A percentile compares a stretch with the other conserved stretches of the same genome.
Evolutionary conservation across 2,888 invertebrate genomes (phyloP).

Genomic region (Gryllus longicercus): DNA sequence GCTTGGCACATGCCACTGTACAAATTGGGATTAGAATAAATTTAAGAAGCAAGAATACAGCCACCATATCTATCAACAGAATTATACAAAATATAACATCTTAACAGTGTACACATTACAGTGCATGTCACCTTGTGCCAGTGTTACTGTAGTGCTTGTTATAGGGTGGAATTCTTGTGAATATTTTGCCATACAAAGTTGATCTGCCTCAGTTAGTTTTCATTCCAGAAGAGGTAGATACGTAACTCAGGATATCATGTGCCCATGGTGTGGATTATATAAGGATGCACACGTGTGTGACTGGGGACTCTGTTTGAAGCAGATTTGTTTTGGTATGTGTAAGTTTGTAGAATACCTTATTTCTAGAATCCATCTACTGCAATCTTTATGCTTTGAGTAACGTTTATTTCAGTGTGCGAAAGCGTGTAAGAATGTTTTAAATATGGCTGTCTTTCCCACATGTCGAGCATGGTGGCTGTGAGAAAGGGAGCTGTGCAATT

Average conservation of each 20-base stretch:
- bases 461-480: not conserved
- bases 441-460: not conserved
- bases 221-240: slow-evolving; percentile 30
- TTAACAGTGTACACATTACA: not conserved
- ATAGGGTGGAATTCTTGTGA: not conserved
- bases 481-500: slow-evolving; percentile 1
- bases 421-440: not conserved
- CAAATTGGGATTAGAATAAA: not conserved
- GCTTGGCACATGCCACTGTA: not conserved
- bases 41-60: not conserved
- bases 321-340: slow-evolving; percentile 19
- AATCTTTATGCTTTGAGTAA: not conserved
- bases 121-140: not conserved
- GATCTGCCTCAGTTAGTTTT: slow-evolving; percentile 25
- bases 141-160: slow-evolving; percentile 4
- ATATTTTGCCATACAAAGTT: not conserved
- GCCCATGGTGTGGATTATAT: slow-evolving; percentile 29
- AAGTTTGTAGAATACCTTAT: slow-evolving; percentile 25
- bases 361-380: slow-evolving; percentile 19
- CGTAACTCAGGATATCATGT: slow-evolving; percentile 33
- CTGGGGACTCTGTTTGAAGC: not conserved
- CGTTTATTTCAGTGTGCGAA: not conserved
- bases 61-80: not conserved
- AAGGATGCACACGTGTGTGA: slow-evolving; percentile 25
- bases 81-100: not conserved